Evolutionary conservation across 2,113 vertebrate species (phyloP), one percentile per base, ranked within the genome.

Genomic region (Dryoscopus gambensis): DNA sequence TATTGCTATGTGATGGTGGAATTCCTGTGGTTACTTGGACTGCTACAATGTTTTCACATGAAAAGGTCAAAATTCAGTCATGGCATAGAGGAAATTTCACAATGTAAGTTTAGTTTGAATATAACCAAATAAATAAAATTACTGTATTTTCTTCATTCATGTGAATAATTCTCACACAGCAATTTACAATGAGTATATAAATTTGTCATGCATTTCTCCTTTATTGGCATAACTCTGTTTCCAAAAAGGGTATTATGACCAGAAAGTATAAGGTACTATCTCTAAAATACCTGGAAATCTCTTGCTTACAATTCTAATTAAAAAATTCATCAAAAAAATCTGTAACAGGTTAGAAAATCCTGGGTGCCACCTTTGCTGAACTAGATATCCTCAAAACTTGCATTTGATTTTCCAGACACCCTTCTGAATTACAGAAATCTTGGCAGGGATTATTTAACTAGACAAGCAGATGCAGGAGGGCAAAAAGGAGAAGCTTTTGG

Each of bases 1-100:
- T 60, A 71, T 84, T 79, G 20, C 28, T 94, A 4, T 69, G 69
- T 73, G 80, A 89, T 68, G 65, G 87, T 53, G n/a, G 92, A 94
- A 92, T 78, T 95, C 65, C 44, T 84, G 12, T 52, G 33, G 56
- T 75, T 89, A 67, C 47, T 93, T 84, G 73, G 69, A 49, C 77
- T 78, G 37, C 31, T 84, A 60, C 69, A 47, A 14, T 69, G 18
- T 89, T 94, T 95, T 79, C 69, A 75, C 49, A 65, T 71, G 31
- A 73, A 91, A 94, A 94, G 73, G 69, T 90, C 60, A 94, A 71
- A 91, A 95, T 75, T 79, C 40, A 85, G 77, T 87, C 64, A 84
- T 47, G 40, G 19, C 13, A 74, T 67, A 90, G 42, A 83, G 67
- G 60, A 83, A 95, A 44, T 18, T 88, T 87, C 64, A 73, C 39